Conservation (phyloP, 2,113 vertebrate genomes). For the Empidonax alnorum region DNA sequence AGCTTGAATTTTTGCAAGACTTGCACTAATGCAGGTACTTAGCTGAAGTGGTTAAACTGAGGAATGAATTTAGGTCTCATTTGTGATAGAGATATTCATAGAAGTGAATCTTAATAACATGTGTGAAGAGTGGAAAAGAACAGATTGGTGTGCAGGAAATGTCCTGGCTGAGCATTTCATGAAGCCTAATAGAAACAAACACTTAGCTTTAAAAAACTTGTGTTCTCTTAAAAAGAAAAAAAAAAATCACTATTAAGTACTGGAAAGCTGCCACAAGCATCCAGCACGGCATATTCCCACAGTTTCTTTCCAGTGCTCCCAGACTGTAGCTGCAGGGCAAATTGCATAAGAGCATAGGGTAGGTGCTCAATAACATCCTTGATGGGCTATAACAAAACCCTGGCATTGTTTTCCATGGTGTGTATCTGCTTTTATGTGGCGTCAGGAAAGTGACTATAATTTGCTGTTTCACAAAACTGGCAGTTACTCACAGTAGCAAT, state of each 20-base stretch:
- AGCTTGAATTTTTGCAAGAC: neutral
- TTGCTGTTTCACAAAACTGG: constrained; percentile 40
- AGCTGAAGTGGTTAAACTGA: neutral
- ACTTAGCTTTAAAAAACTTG: neutral
- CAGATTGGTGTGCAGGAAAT: neutral
- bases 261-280: constrained; percentile 30
- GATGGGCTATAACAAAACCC: neutral
- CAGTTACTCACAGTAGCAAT: constrained; percentile 5
- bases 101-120: neutral
- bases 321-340: constrained; percentile 45
- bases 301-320: neutral
- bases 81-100: neutral
- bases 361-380: constrained; percentile 16
- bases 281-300: neutral
- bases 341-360: neutral
- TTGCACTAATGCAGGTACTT: neutral
- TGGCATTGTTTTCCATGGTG: constrained; percentile 21
- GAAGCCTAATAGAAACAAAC: neutral
- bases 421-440: constrained; percentile 40
- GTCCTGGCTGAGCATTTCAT: neutral
- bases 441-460: constrained; percentile 46
- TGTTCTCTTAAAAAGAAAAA: neutral
- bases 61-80: neutral
- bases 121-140: neutral
- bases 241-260: neutral